Evolutionary conservation across 2,113 vertebrate genomes (phyloP).

Genomic region (Malaclemys terrapin): DNA sequence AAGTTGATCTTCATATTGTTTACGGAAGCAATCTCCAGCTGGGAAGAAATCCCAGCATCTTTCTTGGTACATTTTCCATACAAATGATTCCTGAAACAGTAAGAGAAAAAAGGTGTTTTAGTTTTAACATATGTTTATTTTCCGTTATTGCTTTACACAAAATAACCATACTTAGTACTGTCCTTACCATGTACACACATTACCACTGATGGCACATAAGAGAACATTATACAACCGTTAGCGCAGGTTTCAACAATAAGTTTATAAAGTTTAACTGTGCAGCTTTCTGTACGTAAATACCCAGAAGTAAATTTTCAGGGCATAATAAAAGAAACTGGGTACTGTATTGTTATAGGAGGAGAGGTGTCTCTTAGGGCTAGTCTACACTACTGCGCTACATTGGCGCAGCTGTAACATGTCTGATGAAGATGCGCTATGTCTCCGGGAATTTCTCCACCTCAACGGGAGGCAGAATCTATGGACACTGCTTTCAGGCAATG

Average conservation of each 20-base stretch:
- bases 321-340: background rate
- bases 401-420: too few relatives aligned
- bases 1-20: conserved; percentile 98
- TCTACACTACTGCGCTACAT: too few relatives aligned
- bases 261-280: background rate
- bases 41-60: conserved; percentile 99
- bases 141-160: background rate
- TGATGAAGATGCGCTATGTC: too few relatives aligned
- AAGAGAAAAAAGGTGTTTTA: background rate
- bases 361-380: background rate
- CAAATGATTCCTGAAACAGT: conserved; percentile 92
- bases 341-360: background rate
- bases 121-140: background rate
- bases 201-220: background rate
- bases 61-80: conserved; percentile 99
- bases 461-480: too few relatives aligned
- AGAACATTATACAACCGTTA: background rate
- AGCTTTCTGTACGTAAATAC: background rate
- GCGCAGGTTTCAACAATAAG: background rate
- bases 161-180: background rate
- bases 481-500: too few relatives aligned
- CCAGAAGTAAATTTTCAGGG: background rate
- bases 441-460: too few relatives aligned
- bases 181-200: background rate
- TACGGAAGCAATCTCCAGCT: conserved; percentile 98